Conservation (phyloP, 2,113 vertebrate genomes). For the Clarias magur region DNA sequence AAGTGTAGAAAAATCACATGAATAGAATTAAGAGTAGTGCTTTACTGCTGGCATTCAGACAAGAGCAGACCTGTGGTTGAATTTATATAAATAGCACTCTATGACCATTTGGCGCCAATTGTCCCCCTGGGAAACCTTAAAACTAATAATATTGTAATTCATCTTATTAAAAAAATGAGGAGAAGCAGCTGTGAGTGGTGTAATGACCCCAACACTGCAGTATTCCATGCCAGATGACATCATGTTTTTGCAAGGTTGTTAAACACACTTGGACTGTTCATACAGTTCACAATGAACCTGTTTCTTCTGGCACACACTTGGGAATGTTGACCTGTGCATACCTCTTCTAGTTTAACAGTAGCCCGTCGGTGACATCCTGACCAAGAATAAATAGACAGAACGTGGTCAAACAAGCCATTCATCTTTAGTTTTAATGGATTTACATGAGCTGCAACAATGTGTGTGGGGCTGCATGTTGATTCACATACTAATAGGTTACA, state of each 20-base stretch:
- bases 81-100: slow-evolving; percentile 48
- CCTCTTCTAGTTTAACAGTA: slow-evolving; percentile 37
- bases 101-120: slow-evolving; percentile 57
- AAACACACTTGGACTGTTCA: slow-evolving; percentile 44
- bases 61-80: slow-evolving; percentile 41
- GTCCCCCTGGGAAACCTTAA: slow-evolving; percentile 58
- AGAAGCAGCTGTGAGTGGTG: slow-evolving; percentile 61
- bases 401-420: slow-evolving; percentile 32
- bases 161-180: slow-evolving; percentile 42
- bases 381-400: slow-evolving; percentile 51
- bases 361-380: slow-evolving; percentile 52
- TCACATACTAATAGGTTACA: background rate
- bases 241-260: slow-evolving; percentile 61
- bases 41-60: background rate
- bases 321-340: slow-evolving; percentile 6
- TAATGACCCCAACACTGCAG: slow-evolving; percentile 50
- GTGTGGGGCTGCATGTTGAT: background rate
- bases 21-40: background rate
- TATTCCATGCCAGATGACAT: slow-evolving; percentile 67
- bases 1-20: background rate
- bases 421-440: slow-evolving; percentile 6
- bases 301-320: slow-evolving; percentile 38
- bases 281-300: slow-evolving; percentile 33
- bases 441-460: background rate
- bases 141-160: slow-evolving; percentile 63